A percentile compares a stretch with the other conserved stretches of the same genome.
phyloP scores from a whole-genome alignment of 1,140 invertebrate genomes.

The Aricia agestis region DNA sequence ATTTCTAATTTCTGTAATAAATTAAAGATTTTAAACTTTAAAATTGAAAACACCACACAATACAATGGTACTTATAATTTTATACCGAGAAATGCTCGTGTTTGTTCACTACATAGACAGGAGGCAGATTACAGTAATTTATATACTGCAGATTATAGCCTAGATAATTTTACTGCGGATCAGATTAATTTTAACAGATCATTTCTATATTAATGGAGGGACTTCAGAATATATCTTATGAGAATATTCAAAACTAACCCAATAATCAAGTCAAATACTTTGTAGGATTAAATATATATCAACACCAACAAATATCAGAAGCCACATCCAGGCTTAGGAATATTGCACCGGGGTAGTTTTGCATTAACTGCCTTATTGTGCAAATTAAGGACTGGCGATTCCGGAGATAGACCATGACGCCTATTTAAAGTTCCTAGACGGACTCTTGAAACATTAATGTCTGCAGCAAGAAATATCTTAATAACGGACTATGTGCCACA shows the following conservation, averaged over 20 bases:
- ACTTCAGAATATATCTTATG: slow-evolving; percentile 22
- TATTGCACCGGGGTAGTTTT: slow-evolving; percentile 26
- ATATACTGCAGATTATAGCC: slow-evolving; percentile 18
- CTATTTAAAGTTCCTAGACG: slow-evolving; percentile 31
- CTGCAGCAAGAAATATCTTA: slow-evolving; percentile 26
- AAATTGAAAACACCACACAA: too few species aligned
- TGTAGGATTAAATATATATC: slow-evolving; percentile 22
- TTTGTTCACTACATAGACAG: slow-evolving; percentile 6
- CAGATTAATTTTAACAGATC: slow-evolving; percentile 25
- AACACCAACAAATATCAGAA: slow-evolving; percentile 25
- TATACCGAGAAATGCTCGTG: not conserved
- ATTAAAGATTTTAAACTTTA: too few species aligned
- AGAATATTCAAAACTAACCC: slow-evolving; percentile 27
- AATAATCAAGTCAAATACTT: slow-evolving; percentile 27
- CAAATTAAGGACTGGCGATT: slow-evolving; percentile 29
- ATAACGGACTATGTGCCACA: slow-evolving; percentile 27
- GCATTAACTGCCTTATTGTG: slow-evolving; percentile 30
- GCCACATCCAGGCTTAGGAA: slow-evolving; percentile 23
- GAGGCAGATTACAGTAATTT: slow-evolving; percentile 17
- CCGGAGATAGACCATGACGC: slow-evolving; percentile 27
- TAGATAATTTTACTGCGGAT: slow-evolving; percentile 15
- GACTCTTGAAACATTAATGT: slow-evolving; percentile 27
- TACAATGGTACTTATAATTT: too few species aligned
- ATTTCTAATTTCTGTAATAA: too few species aligned
- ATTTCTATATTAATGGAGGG: slow-evolving; percentile 26